Percentiles rank a stretch among this genome's conserved stretches.
Conservation (phyloP, 1,140 invertebrate species). For the Littorina saxatilis region DNA sequence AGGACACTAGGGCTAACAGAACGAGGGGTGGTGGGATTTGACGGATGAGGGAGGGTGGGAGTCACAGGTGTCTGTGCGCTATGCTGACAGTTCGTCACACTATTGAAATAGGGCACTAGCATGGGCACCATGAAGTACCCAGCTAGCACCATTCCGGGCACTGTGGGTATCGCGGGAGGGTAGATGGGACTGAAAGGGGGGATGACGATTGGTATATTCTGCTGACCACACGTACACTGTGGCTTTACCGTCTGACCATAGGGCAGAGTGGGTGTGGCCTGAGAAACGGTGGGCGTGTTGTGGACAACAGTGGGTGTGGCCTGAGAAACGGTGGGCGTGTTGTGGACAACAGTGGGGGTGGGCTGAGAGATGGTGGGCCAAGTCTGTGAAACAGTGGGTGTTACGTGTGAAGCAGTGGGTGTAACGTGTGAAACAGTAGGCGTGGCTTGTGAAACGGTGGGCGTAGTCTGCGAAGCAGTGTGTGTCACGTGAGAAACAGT, state of each 20-base stretch:
- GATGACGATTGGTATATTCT: not conserved
- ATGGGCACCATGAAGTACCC: constrained; percentile 14
- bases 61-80: not conserved
- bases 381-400: no score
- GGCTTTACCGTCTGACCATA: not conserved
- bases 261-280: not conserved
- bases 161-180: not conserved
- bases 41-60: not conserved
- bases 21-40: not conserved
- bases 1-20: no score
- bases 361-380: not conserved
- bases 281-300: not conserved
- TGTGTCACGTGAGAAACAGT: no score
- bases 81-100: not conserved
- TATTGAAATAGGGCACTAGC: not conserved
- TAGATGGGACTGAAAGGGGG: not conserved
- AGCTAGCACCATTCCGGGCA: not conserved
- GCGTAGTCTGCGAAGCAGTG: not conserved
- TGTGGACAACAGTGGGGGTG: not conserved
- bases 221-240: not conserved
- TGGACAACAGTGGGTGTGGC: no score
- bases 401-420: not conserved
- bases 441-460: not conserved
- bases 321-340: not conserved
- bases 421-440: not conserved